Conservation (phyloP, 2,888 invertebrate species). For the Sminthurides aquaticus region DNA sequence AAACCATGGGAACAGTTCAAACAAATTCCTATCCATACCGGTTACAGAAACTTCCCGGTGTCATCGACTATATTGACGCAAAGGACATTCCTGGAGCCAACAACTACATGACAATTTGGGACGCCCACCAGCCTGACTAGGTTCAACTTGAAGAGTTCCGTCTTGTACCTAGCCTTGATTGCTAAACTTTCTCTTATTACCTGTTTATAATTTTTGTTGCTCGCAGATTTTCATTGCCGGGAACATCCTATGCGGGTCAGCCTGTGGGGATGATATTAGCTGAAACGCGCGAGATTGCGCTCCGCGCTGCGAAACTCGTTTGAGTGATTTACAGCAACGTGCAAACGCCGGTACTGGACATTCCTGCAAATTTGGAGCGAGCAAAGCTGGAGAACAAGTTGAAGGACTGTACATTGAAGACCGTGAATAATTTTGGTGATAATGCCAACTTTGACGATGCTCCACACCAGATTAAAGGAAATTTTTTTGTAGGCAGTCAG, state of each 20-base stretch:
- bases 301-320: conserved; percentile 45
- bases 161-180: too few relatives aligned
- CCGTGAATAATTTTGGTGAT: not conserved
- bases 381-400: conserved; percentile 28
- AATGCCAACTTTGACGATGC: not conserved
- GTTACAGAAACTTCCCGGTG: conserved; percentile 57
- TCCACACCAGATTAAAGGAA: conserved; percentile 52
- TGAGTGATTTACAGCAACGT: conserved; percentile 46
- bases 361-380: conserved; percentile 45
- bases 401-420: conserved; percentile 7
- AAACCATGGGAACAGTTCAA: too few relatives aligned
- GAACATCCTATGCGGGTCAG: conserved; percentile 46
- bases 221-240: conserved; percentile 46
- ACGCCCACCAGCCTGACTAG: conserved; percentile 9
- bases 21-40: too few relatives aligned
- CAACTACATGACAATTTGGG: conserved; percentile 47
- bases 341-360: conserved; percentile 45
- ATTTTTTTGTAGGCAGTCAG: conserved; percentile 53
- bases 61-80: conserved; percentile 57
- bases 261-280: conserved; percentile 48
- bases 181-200: too few relatives aligned
- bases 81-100: conserved; percentile 64
- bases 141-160: conserved; percentile 45
- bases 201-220: conserved; percentile 4
- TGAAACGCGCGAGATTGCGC: conserved; percentile 43